These are phyloP conservation scores for Haliaeetus leucogaster DNA, from an alignment of 2,113 vertebrate genomes.

Conservation along the genomic window DNA sequence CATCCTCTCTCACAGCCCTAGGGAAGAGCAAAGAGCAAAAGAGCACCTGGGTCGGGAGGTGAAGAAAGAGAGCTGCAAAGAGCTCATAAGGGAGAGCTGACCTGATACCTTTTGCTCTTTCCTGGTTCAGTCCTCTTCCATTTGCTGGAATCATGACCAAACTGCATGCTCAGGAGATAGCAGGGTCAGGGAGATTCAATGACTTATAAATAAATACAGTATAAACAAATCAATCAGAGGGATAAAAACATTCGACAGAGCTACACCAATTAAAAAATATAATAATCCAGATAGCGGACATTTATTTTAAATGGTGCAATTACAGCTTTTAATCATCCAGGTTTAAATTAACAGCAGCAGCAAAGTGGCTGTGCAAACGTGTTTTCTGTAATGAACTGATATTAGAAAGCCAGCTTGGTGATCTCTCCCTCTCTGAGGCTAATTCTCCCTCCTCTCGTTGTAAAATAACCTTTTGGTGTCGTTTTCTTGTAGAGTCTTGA, in stretches of 20 bases:
- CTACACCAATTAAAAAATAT: slow-evolving; percentile 67
- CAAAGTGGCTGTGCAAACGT: background rate
- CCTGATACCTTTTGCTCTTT: slow-evolving; percentile 46
- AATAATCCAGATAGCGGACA: slow-evolving; percentile 53
- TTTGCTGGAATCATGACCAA: slow-evolving; percentile 30
- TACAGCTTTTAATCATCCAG: slow-evolving; percentile 59
- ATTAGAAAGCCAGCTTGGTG: slow-evolving; percentile 49
- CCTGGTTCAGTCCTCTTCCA: background rate
- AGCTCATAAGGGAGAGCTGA: background rate
- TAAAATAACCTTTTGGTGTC: slow-evolving; percentile 57
- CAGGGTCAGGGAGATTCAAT: slow-evolving; percentile 43
- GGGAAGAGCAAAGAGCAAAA: background rate
- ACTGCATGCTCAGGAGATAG: background rate
- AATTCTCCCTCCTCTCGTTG: slow-evolving; percentile 27
- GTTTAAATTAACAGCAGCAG: slow-evolving; percentile 53
- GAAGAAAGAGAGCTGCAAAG: background rate
- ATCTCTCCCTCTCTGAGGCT: background rate
- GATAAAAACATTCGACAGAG: slow-evolving; percentile 53
- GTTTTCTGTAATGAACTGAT: slow-evolving; percentile 17
- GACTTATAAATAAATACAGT: slow-evolving; percentile 47
- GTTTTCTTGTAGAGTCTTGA: slow-evolving; percentile 50
- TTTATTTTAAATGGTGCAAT: slow-evolving; percentile 63
- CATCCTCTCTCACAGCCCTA: background rate
- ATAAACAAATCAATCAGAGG: slow-evolving; percentile 66
- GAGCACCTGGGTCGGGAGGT: background rate